phyloP scores from a whole-genome alignment of 2,113 vertebrate genomes.

The Calonectris borealis region DNA sequence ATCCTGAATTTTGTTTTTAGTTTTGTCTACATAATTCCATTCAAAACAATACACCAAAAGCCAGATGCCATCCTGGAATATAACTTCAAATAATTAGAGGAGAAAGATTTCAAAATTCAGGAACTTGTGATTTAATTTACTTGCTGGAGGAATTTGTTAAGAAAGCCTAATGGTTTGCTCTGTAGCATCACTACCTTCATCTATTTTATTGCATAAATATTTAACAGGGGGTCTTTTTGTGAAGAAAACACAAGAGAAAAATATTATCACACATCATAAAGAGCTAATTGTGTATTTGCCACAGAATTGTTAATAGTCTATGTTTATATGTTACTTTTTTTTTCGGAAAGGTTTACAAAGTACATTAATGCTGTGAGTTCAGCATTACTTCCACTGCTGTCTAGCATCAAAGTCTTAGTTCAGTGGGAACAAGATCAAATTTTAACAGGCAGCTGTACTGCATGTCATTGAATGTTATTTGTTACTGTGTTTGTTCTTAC shows the following conservation, averaged over 20 bases:
- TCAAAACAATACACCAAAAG: not conserved
- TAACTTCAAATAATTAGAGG: not conserved
- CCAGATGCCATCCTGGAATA: not conserved
- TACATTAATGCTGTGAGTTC: not conserved
- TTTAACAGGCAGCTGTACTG: not conserved
- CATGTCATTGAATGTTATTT: not conserved
- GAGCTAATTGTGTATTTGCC: not conserved
- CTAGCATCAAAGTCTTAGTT: not conserved
- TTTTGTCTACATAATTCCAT: not conserved
- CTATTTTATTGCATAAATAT: not conserved
- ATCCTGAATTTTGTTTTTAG: not conserved
- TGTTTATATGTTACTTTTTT: fast-evolving
- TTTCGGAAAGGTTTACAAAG: not conserved
- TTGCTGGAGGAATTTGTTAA: not conserved
- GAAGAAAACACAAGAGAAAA: not conserved
- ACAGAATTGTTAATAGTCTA: not conserved
- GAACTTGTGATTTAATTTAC: not conserved
- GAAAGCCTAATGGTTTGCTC: not conserved
- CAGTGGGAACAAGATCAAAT: not conserved
- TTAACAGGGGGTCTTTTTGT: not conserved
- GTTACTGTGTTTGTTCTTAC: not conserved
- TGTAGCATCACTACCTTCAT: not conserved
- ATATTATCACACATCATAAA: not conserved
- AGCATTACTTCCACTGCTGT: not conserved
- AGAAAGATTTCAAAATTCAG: not conserved